These are phyloP conservation scores for Hemiscyllium ocellatum DNA, from an alignment of 2,113 vertebrate species.

Conservation along the genomic window DNA sequence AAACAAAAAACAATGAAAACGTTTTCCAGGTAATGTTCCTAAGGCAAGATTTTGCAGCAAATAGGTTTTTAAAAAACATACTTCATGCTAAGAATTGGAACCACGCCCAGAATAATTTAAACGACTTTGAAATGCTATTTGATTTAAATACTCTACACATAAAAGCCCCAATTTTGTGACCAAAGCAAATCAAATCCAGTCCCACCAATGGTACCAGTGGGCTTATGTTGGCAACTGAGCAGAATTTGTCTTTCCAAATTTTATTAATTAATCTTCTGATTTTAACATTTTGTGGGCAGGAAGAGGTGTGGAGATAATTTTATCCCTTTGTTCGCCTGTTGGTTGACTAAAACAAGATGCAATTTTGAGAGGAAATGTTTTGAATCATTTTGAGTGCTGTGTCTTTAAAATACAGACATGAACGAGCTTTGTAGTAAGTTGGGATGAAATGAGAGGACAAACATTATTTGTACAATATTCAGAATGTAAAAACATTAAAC, in stretches of 20 bases:
- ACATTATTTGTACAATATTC: too few relatives aligned
- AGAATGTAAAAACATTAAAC: too few relatives aligned
- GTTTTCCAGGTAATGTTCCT: neutral
- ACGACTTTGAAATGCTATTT: slow-evolving; percentile 16
- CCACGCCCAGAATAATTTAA: slow-evolving; percentile 26
- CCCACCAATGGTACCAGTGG: neutral
- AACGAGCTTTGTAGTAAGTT: too few relatives aligned
- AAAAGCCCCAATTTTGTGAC: neutral
- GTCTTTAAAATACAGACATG: too few relatives aligned
- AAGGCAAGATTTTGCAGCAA: slow-evolving; percentile 5
- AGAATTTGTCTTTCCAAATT: neutral
- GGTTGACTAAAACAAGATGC: too few relatives aligned
- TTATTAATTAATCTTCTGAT: neutral
- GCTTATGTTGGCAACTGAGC: neutral
- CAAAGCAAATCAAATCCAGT: neutral
- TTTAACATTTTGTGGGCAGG: too few relatives aligned
- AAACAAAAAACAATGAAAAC: neutral
- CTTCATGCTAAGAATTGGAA: neutral
- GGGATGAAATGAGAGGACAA: too few relatives aligned
- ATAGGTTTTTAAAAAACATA: slow-evolving; percentile 10
- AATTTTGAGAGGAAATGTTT: too few relatives aligned
- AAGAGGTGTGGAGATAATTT: too few relatives aligned
- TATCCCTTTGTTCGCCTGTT: too few relatives aligned
- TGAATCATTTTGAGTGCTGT: too few relatives aligned
- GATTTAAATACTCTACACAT: neutral